These are phyloP conservation scores for Morinoia aosen DNA, from an alignment of 2,888 invertebrate species.

Conservation along the genomic window DNA sequence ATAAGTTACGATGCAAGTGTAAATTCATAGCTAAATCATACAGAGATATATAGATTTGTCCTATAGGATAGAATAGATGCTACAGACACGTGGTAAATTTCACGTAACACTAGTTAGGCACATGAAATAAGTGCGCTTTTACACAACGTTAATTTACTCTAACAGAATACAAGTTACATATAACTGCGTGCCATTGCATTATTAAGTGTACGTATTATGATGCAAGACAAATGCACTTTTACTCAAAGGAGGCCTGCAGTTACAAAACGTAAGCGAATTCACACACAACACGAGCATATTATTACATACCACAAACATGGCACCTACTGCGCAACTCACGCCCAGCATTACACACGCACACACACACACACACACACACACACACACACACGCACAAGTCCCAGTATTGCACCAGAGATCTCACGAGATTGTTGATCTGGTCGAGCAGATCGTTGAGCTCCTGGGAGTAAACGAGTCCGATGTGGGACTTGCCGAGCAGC, in stretches of 20 bases:
- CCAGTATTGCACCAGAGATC: constrained; percentile 69
- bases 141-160: not conserved
- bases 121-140: not conserved
- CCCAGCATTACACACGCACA: not conserved
- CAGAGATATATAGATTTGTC: no score
- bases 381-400: not conserved
- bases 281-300: not conserved
- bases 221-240: no score
- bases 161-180: no score
- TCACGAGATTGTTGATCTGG: constrained; percentile 92
- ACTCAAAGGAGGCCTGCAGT: not conserved
- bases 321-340: no score
- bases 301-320: no score
- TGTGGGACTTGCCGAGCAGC: constrained; percentile 96
- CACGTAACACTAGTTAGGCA: not conserved
- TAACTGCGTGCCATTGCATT: no score
- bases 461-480: constrained; percentile 96
- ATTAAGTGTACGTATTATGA: no score
- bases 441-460: constrained; percentile 97
- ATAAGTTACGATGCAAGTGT: not conserved
- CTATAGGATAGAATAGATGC: no score
- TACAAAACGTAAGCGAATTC: not conserved
- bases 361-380: no score
- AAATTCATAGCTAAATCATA: not conserved
- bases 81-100: not conserved